Evolutionary conservation across 2,797 vertebrate genomes (phyloP), one percentile per base, ranked within the genome.

Genomic region (Carapus acus): DNA sequence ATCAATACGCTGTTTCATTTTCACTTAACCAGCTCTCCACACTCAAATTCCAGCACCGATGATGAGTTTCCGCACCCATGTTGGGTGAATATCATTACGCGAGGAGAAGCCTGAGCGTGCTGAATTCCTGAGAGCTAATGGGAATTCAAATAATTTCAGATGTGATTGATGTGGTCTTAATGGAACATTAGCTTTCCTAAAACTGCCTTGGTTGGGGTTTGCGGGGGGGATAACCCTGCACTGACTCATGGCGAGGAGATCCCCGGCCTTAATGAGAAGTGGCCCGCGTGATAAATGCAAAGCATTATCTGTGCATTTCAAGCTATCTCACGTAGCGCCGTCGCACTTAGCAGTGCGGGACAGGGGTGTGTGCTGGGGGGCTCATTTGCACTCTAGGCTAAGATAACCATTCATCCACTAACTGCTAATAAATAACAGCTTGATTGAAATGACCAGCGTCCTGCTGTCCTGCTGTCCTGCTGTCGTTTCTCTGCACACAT

Each of bases 111-210:
- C 59, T 65, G 39, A 68, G 49, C 6, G 5, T 34, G 39, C 46
- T 27, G 43, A 36, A 34, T 67, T 51, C 55, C 43, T 54, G 19
- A 67, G 49, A 42, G 52, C 52, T 74, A 73, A 81, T 74, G 65
- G 50, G 46, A 48, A 59, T 54, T 19, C 44, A 21, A 62, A 76
- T 76, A 46, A 73, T 75, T 72, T 69, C 21, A 53, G 52, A 63
- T 69, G 47, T 79, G 81, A 86, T 70, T 70, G 62, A 83, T 79
- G 64, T 50, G 14, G 52, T 50, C 46, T 56, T 73, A 63, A 73
- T 70, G 69, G 62, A 71, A 68, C 69, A 74, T 74, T 65, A 76
- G 43, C 48, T 70, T 80, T 71, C 53, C 74, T 62, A 61, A 76
- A 78, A 74, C 18, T 19, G 15, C 48, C 43, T 33, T 27, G 24